A percentile compares a stretch with the other conserved stretches of the same genome.
These are phyloP conservation scores for Myodes glareolus DNA, from an alignment of 2,113 vertebrate species.

Conservation along the genomic window DNA sequence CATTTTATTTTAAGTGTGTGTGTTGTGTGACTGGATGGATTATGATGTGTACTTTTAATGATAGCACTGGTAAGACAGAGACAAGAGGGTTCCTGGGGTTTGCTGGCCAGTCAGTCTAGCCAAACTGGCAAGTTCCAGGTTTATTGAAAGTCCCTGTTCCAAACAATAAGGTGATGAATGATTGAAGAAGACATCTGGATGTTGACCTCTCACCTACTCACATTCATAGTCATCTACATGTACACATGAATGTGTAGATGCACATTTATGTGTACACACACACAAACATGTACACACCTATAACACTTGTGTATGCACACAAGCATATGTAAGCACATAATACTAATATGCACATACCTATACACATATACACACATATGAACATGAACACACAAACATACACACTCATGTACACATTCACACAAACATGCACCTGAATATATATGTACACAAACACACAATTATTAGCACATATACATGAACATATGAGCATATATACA, in stretches of 20 bases:
- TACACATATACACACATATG: background rate
- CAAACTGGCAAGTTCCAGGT: background rate
- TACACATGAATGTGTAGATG: background rate
- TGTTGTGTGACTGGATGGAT: background rate
- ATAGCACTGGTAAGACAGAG: background rate
- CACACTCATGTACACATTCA: background rate
- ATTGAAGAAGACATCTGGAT: background rate
- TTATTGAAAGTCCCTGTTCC: background rate
- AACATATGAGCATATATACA: background rate
- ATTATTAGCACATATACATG: background rate
- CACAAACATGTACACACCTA: background rate
- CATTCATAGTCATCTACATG: background rate
- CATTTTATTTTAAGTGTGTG: background rate
- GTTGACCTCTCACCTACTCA: background rate
- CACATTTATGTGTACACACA: background rate
- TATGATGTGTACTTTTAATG: background rate
- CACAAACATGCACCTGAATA: background rate
- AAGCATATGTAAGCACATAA: background rate
- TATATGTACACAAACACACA: background rate
- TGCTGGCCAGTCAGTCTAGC: background rate
- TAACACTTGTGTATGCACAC: background rate
- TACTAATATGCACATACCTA: background rate
- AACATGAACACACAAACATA: background rate
- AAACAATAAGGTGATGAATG: background rate
- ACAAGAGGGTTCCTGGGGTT: background rate